Base-by-base conservation (phyloP, 1,140 invertebrate genomes). In the Lasioglossum baleicum region DNA sequence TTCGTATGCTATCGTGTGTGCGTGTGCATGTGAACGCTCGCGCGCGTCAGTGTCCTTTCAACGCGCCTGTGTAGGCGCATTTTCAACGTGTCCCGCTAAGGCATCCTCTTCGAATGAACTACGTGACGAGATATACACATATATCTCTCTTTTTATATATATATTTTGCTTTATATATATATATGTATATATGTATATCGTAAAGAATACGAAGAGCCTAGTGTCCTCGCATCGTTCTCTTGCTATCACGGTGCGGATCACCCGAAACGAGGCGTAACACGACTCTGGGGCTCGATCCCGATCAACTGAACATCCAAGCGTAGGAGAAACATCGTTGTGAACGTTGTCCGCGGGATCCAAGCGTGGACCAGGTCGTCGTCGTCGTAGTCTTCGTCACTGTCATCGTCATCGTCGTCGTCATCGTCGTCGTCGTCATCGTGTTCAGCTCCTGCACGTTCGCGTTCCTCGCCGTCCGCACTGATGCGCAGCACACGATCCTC, bases 11-110 rank as follows among this genome's bases (percentile, higher is more conserved):
- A n/a, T n/a, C n/a, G n/a, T n/a, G n/a, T n/a, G n/a, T n/a, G 31
- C 17, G 26, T 11, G 26, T 69, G 6, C 11, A 17, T 64, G 44
- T 51, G 11, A 31, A n/a, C 58, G 73, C 22, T 17, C 5, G 20
- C n/a, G 13, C 15, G 26, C n/a, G n/a, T 48, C 22, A 60, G 31
- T 77, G 68, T 72, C 35, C 48, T 3, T 26, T 66, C 40, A 13
- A n/a, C 13, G 22, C 42, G 51, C 64, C 64, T 15, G 11, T 42
- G 42, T 53, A 51, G 72, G 51, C 72, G 70, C 70, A 53, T 65
- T 72, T 66, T 75, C 69, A 83, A 83, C 84, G 79, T 80, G 82
- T 89, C 82, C 88, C 83, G 83, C 89, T 90, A 90, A 90, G 88
- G 88, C 88, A 84, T 88, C 86, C 86, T 81, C 60, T 73, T 76